A percentile compares a stretch with the other conserved stretches of the same genome.
Evolutionary conservation across 2,797 vertebrate species (phyloP).

Genomic region (Oryzias dopingdopingensis): DNA sequence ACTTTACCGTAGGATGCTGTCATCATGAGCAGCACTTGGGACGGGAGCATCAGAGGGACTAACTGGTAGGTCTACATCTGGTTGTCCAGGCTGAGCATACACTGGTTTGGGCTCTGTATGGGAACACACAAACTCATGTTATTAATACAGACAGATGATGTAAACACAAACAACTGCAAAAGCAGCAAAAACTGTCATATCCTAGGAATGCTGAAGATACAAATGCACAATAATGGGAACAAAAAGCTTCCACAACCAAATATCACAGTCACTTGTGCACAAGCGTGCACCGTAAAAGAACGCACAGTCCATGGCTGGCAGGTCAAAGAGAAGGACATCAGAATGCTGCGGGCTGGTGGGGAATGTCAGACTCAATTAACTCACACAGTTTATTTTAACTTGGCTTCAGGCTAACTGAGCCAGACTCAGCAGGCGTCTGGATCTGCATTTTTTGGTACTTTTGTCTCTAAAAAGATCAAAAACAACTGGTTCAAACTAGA

Average conservation of each 20-base stretch:
- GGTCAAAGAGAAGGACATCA: constrained; percentile 68
- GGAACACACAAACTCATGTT: background rate
- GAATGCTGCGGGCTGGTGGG: constrained; percentile 61
- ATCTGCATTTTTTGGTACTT: constrained; percentile 30
- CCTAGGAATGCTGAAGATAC: constrained; percentile 4
- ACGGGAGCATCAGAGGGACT: constrained; percentile 94
- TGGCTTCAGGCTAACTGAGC: constrained; percentile 54
- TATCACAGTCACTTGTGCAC: constrained; percentile 12
- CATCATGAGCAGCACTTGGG: constrained; percentile 90
- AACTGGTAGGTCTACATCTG: constrained; percentile 97
- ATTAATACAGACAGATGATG: constrained; percentile 4
- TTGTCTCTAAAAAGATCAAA: constrained; percentile 48
- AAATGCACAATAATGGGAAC: constrained; percentile 6
- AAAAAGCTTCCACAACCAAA: constrained; percentile 10
- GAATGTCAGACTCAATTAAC: constrained; percentile 71
- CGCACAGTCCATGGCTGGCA: constrained; percentile 57
- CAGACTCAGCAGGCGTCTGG: constrained; percentile 64
- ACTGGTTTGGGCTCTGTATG: constrained; percentile 93
- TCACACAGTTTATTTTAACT: constrained; percentile 69
- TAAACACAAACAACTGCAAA: background rate
- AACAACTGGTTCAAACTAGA: constrained; percentile 33
- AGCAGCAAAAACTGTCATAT: background rate
- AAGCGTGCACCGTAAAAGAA: constrained; percentile 26
- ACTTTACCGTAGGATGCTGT: constrained; percentile 89
- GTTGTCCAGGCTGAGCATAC: constrained; percentile 96